These are phyloP conservation scores for Neoseiulus cucumeris DNA, from an alignment of 1,140 invertebrate species.

Conservation along the genomic window DNA sequence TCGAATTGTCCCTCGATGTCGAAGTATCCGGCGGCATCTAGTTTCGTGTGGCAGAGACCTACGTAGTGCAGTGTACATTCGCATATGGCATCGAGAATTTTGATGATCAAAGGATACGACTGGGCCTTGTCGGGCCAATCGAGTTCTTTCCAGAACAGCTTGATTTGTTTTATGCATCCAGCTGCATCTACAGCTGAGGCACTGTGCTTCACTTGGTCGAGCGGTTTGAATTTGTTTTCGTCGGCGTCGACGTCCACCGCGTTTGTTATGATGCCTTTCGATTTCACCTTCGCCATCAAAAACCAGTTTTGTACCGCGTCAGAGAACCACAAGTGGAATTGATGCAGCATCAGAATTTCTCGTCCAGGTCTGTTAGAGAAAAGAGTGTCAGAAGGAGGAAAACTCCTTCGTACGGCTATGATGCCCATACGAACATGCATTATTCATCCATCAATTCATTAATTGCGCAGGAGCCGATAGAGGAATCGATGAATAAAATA, in stretches of 20 bases:
- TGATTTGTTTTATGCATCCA: slow-evolving; percentile 58
- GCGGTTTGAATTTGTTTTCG: slow-evolving; percentile 13
- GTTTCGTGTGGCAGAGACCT: slow-evolving; percentile 53
- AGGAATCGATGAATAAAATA: no score
- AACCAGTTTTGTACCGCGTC: slow-evolving; percentile 65
- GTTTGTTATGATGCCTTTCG: slow-evolving; percentile 57
- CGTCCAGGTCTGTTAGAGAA: neutral
- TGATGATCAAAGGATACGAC: slow-evolving; percentile 66
- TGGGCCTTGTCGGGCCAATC: slow-evolving; percentile 73
- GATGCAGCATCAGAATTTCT: slow-evolving; percentile 34
- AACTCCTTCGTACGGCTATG: no score
- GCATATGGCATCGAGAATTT: slow-evolving; percentile 69
- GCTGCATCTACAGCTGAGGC: slow-evolving; percentile 77
- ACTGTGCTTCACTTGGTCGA: slow-evolving; percentile 70
- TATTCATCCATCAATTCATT: no score
- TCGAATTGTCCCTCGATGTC: slow-evolving; percentile 57
- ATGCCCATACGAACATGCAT: no score
- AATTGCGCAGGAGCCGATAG: no score
- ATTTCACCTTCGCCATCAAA: slow-evolving; percentile 55
- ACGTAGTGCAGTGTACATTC: slow-evolving; percentile 58
- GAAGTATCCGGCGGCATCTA: slow-evolving; percentile 60
- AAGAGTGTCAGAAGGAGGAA: no score
- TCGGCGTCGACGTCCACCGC: slow-evolving; percentile 42
- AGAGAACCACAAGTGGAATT: slow-evolving; percentile 65
- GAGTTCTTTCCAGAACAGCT: slow-evolving; percentile 79